A percentile compares a stretch with the other conserved stretches of the same genome.
Conservation (phyloP, 92 coral and sea anemone species). For the Palythoa caribaeorum region DNA sequence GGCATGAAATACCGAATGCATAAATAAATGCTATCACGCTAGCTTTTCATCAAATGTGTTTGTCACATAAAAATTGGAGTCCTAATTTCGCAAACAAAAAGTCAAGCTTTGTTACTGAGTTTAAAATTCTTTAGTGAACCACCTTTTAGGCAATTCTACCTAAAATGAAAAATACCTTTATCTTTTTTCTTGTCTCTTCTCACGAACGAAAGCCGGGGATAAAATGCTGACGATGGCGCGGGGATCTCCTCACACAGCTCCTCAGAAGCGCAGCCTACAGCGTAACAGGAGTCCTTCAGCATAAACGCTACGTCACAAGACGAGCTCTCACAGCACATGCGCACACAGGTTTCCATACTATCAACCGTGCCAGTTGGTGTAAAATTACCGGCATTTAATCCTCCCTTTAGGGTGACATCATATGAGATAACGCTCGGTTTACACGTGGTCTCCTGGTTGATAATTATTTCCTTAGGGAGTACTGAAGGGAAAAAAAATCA, state of each 20-base stretch:
- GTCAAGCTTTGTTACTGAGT: too few species aligned
- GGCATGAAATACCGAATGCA: too few species aligned
- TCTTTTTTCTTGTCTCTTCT: slow-evolving; percentile 75
- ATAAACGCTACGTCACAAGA: slow-evolving; percentile 95
- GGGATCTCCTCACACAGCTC: slow-evolving; percentile 91
- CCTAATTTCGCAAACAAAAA: too few species aligned
- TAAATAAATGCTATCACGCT: too few species aligned
- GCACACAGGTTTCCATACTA: slow-evolving; percentile 90
- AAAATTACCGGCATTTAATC: slow-evolving; percentile 90
- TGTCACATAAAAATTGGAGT: too few species aligned
- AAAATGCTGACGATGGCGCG: slow-evolving; percentile 86
- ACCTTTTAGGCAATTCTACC: too few species aligned
- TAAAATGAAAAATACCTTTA: slow-evolving; percentile 48
- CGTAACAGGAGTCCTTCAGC: slow-evolving; percentile 90
- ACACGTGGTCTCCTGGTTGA: slow-evolving; percentile 77
- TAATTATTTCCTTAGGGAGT: slow-evolving; percentile 74
- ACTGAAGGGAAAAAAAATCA: slow-evolving; percentile 55
- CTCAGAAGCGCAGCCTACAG: slow-evolving; percentile 88
- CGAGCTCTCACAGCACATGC: slow-evolving; percentile 83
- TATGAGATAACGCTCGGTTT: slow-evolving; percentile 92
- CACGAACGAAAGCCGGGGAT: slow-evolving; percentile 90
- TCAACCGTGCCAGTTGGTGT: slow-evolving; percentile 93
- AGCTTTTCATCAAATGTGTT: too few species aligned
- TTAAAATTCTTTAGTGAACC: too few species aligned
- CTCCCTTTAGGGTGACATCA: slow-evolving; percentile 97